Evolutionary conservation across 2,888 invertebrate genomes (phyloP).

Genomic region (Philopedon plagiatum): DNA sequence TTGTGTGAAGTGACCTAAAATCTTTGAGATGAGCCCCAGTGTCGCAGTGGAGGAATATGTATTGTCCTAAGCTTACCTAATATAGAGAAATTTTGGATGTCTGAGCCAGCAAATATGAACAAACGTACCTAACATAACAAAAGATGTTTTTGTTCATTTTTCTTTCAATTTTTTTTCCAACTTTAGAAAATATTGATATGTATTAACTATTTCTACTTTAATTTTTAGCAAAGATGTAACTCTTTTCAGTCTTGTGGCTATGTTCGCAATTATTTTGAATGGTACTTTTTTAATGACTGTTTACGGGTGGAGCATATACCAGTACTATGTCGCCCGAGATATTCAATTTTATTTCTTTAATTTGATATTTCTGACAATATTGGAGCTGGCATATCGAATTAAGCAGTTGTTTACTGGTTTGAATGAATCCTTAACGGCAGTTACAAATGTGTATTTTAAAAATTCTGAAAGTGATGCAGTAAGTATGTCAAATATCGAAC

Average conservation of each 20-base stretch:
- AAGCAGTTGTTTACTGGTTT: not conserved
- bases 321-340: not conserved
- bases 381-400: not conserved
- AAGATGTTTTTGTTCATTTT: too few relatives aligned
- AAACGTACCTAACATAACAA: too few relatives aligned
- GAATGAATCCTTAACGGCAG: not conserved
- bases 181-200: too few relatives aligned
- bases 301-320: not conserved
- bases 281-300: not conserved
- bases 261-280: not conserved
- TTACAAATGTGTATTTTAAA: not conserved
- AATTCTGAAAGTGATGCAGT: not conserved
- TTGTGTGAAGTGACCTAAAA: too few relatives aligned
- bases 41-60: too few relatives aligned
- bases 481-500: not conserved
- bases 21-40: too few relatives aligned
- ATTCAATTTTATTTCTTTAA: not conserved
- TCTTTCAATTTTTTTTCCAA: too few relatives aligned
- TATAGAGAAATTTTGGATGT: too few relatives aligned
- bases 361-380: not conserved
- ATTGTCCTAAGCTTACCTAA: too few relatives aligned
- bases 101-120: too few relatives aligned
- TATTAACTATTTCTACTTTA: not conserved
- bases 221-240: conserved; percentile 9
- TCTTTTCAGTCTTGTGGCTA: not conserved